Conservation (phyloP, 2,888 invertebrate genomes). For the Rhaphigaster nebulosa region DNA sequence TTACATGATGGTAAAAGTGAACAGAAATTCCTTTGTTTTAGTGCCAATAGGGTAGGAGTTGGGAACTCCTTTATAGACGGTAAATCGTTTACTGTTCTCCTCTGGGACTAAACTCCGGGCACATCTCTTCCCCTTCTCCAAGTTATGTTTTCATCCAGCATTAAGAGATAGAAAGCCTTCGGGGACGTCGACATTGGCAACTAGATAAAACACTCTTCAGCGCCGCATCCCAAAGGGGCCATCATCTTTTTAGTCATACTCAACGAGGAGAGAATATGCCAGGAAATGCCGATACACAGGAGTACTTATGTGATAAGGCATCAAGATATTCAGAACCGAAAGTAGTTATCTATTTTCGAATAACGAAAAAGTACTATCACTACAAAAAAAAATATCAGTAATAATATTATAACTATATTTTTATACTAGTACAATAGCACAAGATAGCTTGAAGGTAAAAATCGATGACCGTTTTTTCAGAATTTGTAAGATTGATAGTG, state of each 20-base stretch:
- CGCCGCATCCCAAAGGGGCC: conserved; percentile 6
- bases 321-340: not conserved
- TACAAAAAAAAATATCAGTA: too few species aligned
- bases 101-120: conserved; percentile 11
- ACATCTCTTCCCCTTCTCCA: not conserved
- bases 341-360: not conserved
- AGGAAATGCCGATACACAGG: not conserved
- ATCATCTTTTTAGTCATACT: not conserved
- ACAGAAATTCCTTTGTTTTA: conserved; percentile 6
- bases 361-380: not conserved
- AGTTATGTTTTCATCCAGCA: conserved; percentile 13
- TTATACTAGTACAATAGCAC: too few species aligned
- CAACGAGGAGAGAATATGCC: not conserved
- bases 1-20: not conserved
- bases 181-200: not conserved
- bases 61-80: conserved; percentile 29
- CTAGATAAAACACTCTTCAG: conserved; percentile 43
- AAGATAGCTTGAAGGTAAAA: too few species aligned
- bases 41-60: conserved; percentile 13
- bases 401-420: too few species aligned
- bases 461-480: too few species aligned
- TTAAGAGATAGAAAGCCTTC: conserved; percentile 39
- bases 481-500: too few species aligned
- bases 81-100: conserved; percentile 24
- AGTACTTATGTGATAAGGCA: not conserved